Evolutionary conservation across 2,888 invertebrate genomes (phyloP).

Genomic region (Azorinus chamasolen): DNA sequence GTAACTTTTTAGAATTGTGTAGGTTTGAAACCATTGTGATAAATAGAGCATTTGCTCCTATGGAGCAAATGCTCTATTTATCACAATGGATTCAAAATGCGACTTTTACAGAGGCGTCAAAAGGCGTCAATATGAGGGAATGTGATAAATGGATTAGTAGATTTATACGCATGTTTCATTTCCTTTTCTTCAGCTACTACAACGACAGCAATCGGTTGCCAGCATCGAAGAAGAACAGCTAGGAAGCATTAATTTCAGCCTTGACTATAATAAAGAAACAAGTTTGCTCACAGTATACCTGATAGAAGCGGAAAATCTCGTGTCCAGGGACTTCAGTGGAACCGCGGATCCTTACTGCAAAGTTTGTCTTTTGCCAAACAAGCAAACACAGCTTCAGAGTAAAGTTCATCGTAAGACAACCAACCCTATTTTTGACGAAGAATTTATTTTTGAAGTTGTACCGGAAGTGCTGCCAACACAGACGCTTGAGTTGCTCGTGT

Average conservation of each 20-base stretch:
- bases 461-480: conserved; percentile 87
- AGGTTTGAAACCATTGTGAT: too few species aligned
- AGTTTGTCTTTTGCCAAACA: conserved; percentile 97
- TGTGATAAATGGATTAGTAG: too few species aligned
- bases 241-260: conserved; percentile 89
- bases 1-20: too few species aligned
- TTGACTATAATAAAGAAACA: conserved; percentile 89
- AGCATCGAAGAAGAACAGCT: conserved; percentile 87
- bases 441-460: conserved; percentile 90
- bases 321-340: conserved; percentile 80
- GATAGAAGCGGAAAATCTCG: conserved; percentile 89
- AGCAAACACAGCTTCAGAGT: conserved; percentile 77
- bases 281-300: conserved; percentile 90
- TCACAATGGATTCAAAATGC: too few species aligned
- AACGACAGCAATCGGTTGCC: conserved; percentile 77
- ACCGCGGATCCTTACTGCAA: conserved; percentile 89
- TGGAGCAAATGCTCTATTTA: too few species aligned
- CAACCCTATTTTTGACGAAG: conserved; percentile 91
- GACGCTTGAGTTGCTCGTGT: conserved; percentile 89
- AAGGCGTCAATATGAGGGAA: too few species aligned
- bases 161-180: too few species aligned
- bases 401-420: conserved; percentile 89
- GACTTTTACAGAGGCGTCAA: too few species aligned
- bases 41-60: too few species aligned
- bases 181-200: conserved; percentile 56